These are phyloP conservation scores for Cheilosia variabilis DNA, from an alignment of 2,888 invertebrate species.

Conservation along the genomic window DNA sequence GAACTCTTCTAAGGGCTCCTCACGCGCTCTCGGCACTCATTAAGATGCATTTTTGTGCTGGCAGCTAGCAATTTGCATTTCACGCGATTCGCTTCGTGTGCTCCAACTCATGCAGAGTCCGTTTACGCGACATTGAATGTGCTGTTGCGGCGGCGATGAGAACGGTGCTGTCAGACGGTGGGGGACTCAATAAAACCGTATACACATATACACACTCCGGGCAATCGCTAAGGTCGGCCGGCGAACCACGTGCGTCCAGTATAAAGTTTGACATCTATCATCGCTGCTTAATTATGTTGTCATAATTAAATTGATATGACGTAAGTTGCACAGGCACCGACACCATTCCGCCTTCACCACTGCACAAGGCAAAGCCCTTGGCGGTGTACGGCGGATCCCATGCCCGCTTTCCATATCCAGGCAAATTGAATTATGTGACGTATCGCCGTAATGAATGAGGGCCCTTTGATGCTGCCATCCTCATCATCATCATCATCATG, in stretches of 20 bases:
- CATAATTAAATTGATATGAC: slow-evolving; percentile 69
- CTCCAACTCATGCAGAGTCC: slow-evolving; percentile 50
- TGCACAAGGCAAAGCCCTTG: neutral
- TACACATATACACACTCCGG: too few relatives aligned
- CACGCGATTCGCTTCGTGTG: slow-evolving; percentile 65
- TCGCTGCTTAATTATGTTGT: slow-evolving; percentile 71
- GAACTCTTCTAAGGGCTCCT: neutral
- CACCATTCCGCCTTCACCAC: neutral
- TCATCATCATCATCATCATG: slow-evolving; percentile 8
- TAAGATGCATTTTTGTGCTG: slow-evolving; percentile 66
- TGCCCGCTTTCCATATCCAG: slow-evolving; percentile 50
- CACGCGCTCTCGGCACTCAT: slow-evolving; percentile 41
- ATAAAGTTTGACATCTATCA: slow-evolving; percentile 65
- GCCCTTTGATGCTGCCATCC: slow-evolving; percentile 62
- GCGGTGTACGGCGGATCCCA: neutral
- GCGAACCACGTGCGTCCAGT: slow-evolving; percentile 47
- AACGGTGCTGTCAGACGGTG: neutral
- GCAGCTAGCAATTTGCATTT: slow-evolving; percentile 68
- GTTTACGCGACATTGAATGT: slow-evolving; percentile 60
- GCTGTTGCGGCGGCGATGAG: neutral
- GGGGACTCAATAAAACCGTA: neutral
- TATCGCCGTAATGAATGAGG: slow-evolving; percentile 68
- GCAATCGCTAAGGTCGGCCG: slow-evolving; percentile 16
- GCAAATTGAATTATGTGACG: slow-evolving; percentile 71
- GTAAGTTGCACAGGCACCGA: slow-evolving; percentile 30